Evolutionary conservation across 1,140 invertebrate species (phyloP).

Genomic region (Drosophila pruinosa): DNA sequence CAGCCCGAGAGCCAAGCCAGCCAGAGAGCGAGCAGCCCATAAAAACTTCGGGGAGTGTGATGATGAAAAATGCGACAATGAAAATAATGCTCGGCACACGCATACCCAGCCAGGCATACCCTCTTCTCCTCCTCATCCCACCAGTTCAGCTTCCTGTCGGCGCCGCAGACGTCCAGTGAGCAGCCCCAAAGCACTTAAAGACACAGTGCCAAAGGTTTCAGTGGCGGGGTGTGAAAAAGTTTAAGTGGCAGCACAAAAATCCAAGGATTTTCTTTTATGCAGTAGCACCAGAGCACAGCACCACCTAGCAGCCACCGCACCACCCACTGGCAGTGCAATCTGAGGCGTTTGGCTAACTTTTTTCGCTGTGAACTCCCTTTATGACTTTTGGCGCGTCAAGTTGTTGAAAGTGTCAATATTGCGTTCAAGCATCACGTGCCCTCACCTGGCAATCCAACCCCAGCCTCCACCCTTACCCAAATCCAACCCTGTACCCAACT

Average conservation of each 20-base stretch:
- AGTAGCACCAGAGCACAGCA: constrained; percentile 14
- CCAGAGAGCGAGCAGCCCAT: constrained; percentile 40
- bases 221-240: constrained; percentile 73
- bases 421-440: constrained; percentile 71
- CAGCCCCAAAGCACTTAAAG: constrained; percentile 66
- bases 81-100: constrained; percentile 76
- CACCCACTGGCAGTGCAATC: constrained; percentile 54
- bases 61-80: constrained; percentile 82
- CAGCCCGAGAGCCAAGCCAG: constrained; percentile 43
- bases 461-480: not conserved
- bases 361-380: constrained; percentile 65
- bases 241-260: constrained; percentile 80
- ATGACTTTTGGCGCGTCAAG: constrained; percentile 78
- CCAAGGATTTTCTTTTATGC: constrained; percentile 80
- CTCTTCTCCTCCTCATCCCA: not conserved
- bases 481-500: not conserved
- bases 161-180: constrained; percentile 39
- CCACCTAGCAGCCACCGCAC: not conserved
- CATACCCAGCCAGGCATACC: constrained; percentile 31
- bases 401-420: constrained; percentile 82
- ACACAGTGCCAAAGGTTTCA: constrained; percentile 41
- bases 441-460: constrained; percentile 39
- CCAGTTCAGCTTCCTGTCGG: constrained; percentile 10
- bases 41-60: constrained; percentile 69
- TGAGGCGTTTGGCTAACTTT: constrained; percentile 54